A percentile compares a stretch with the other conserved stretches of the same genome.
Conservation (phyloP, 2,113 vertebrate genomes). For the Hemichromis elongatus region DNA sequence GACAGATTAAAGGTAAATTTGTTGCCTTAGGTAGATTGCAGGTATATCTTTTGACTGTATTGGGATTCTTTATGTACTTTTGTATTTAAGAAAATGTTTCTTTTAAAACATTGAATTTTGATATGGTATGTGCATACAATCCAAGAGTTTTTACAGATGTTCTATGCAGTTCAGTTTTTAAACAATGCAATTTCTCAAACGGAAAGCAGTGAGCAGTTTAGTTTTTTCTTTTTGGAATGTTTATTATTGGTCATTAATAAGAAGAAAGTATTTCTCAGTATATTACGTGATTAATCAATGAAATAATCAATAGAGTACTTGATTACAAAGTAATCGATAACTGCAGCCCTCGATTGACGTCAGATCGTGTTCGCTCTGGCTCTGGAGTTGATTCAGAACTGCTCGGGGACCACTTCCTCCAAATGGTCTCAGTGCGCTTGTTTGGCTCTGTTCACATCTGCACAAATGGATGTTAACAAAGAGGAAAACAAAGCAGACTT, state of each 20-base stretch:
- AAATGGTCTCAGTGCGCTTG: background rate
- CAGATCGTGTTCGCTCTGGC: background rate
- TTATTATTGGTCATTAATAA: background rate
- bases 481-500: background rate
- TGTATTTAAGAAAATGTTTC: background rate
- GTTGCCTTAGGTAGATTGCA: background rate
- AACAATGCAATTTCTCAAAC: background rate
- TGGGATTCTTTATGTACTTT: background rate
- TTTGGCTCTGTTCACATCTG: background rate
- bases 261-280: background rate
- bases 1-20: background rate
- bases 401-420: background rate
- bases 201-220: background rate
- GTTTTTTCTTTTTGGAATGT: background rate
- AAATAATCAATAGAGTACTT: background rate
- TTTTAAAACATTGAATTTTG: background rate
- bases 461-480: background rate
- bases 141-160: background rate
- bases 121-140: background rate
- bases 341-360: background rate
- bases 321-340: background rate
- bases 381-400: background rate
- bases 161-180: background rate
- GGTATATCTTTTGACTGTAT: background rate
- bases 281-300: background rate